These are phyloP conservation scores for Caiman crocodilus DNA, from an alignment of 2,797 vertebrate species.

Conservation along the genomic window DNA sequence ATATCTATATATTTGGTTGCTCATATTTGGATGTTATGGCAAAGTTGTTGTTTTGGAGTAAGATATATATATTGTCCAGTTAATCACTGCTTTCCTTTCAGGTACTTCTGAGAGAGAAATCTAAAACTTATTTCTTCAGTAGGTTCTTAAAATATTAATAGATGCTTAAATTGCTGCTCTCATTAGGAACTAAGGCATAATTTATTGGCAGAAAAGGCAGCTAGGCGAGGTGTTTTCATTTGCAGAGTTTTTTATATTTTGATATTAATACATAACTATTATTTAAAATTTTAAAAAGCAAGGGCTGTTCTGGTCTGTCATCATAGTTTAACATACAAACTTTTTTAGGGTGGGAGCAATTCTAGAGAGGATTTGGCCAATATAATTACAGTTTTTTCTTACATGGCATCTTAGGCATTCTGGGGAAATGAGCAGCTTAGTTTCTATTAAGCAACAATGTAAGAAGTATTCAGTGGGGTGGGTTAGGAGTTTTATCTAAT, in stretches of 20 bases:
- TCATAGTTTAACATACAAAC: constrained; percentile 50
- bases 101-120: constrained; percentile 53
- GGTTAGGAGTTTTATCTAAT: background rate
- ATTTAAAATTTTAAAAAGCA: too few species aligned
- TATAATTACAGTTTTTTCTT: background rate
- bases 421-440: background rate
- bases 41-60: constrained; percentile 12
- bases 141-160: constrained; percentile 57
- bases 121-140: constrained; percentile 63
- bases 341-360: constrained; percentile 30
- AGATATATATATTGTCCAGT: background rate
- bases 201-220: constrained; percentile 52
- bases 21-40: background rate
- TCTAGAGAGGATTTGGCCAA: background rate
- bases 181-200: constrained; percentile 63
- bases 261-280: constrained; percentile 2
- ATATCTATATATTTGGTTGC: background rate
- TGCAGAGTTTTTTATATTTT: constrained; percentile 45
- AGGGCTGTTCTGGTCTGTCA: background rate
- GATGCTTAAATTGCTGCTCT: constrained; percentile 65
- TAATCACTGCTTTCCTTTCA: constrained; percentile 62
- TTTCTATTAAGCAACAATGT: constrained; percentile 1
- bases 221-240: constrained; percentile 64
- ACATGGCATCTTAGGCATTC: background rate
- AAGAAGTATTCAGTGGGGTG: background rate